phyloP scores from a whole-genome alignment of 2,113 vertebrate genomes.

The Pontoporia blainvillei region DNA sequence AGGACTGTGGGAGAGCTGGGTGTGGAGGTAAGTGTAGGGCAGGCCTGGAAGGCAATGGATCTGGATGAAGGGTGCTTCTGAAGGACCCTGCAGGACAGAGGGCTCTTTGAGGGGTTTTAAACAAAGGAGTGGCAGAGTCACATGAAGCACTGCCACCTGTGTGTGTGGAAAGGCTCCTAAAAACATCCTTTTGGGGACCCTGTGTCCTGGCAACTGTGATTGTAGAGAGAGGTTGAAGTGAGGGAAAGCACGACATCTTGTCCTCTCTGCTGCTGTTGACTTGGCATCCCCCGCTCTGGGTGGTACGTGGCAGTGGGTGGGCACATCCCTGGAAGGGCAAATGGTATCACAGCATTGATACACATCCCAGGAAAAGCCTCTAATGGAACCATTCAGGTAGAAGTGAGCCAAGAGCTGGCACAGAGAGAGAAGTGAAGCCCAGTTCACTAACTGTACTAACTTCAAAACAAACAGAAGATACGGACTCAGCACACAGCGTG shows the following conservation, averaged over 20 bases:
- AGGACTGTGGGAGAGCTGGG: neutral
- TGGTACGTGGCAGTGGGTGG: neutral
- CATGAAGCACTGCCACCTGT: neutral
- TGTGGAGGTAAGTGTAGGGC: neutral
- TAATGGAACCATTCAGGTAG: neutral
- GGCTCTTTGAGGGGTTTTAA: neutral
- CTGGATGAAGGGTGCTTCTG: neutral
- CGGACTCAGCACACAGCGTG: neutral
- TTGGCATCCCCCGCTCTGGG: neutral
- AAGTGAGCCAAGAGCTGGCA: conserved; percentile 20
- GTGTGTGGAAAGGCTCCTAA: neutral
- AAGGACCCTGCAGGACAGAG: too few relatives aligned
- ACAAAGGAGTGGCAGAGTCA: neutral
- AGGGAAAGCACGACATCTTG: accelerated
- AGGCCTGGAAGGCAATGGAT: accelerated
- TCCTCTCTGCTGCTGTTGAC: neutral
- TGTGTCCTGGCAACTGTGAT: neutral
- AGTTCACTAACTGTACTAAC: conserved; percentile 15
- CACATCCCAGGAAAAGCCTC: neutral
- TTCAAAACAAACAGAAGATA: conserved; percentile 34
- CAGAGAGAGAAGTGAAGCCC: neutral
- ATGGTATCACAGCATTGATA: neutral
- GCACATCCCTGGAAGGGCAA: neutral
- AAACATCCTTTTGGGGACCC: neutral
- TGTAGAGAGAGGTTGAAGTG: neutral